Conservation (phyloP, 2,888 invertebrate species). For the Gastracanthus pulcherrimus region DNA sequence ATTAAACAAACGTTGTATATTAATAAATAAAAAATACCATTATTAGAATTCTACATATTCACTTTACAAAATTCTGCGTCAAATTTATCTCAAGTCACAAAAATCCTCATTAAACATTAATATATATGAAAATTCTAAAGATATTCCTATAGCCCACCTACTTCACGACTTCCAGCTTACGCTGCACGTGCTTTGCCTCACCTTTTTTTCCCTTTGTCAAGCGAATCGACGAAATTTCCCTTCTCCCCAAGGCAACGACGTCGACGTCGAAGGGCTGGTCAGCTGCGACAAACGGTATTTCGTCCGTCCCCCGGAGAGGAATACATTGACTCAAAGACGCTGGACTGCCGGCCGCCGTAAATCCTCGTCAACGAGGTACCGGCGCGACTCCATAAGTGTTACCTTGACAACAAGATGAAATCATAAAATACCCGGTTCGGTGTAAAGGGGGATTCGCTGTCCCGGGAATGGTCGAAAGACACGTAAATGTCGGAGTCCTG, state of each 20-base stretch:
- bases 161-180: neutral
- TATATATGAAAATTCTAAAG: neutral
- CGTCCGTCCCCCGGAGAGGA: neutral
- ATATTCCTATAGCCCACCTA: neutral
- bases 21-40: too few relatives aligned
- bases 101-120: too few relatives aligned
- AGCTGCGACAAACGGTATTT: neutral
- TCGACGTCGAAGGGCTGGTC: neutral
- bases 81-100: too few relatives aligned
- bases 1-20: too few relatives aligned
- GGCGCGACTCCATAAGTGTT: neutral
- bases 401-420: slow-evolving; percentile 33
- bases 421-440: neutral
- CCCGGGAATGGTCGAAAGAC: neutral
- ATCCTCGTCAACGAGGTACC: neutral
- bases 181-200: neutral
- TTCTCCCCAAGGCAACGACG: neutral
- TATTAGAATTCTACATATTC: too few relatives aligned
- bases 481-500: neutral
- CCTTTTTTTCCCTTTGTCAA: neutral
- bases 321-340: slow-evolving; percentile 1
- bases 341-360: slow-evolving; percentile 12
- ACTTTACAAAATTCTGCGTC: too few relatives aligned
- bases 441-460: neutral
- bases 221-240: neutral